Evolutionary conservation across 2,113 vertebrate genomes (phyloP).

Genomic region (Eupsittula cactorum): DNA sequence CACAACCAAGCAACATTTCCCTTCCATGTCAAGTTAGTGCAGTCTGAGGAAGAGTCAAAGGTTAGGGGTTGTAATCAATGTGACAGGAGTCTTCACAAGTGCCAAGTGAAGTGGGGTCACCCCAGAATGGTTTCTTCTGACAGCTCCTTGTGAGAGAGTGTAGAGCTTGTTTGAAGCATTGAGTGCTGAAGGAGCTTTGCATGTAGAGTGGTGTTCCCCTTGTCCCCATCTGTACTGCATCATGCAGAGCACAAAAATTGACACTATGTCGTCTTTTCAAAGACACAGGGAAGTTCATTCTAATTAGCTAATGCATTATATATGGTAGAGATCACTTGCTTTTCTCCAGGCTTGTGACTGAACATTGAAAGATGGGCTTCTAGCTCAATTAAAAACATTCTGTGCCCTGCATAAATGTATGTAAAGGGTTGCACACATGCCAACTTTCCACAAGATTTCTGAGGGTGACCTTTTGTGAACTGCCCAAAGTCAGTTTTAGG

Average conservation of each 20-base stretch:
- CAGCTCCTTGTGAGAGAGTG: not conserved
- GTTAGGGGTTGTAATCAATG: not conserved
- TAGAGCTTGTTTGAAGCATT: not conserved
- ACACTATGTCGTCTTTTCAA: not conserved
- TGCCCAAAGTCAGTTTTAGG: not conserved
- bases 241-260: accelerated
- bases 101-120: not conserved
- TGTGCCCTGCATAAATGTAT: not conserved
- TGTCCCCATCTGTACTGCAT: not conserved
- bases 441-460: not conserved
- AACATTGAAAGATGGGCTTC: not conserved
- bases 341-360: not conserved
- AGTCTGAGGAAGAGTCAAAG: not conserved
- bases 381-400: not conserved
- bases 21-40: not conserved
- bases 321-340: not conserved
- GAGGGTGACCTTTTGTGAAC: slow-evolving; percentile 17
- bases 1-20: accelerated
- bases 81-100: not conserved
- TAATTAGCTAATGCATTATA: not conserved
- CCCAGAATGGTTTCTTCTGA: not conserved
- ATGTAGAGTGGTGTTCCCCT: not conserved
- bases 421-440: not conserved
- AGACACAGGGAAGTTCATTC: not conserved
- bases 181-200: not conserved